Base-by-base conservation (phyloP, 2,888 invertebrate genomes). In the Melanchra persicariae region DNA sequence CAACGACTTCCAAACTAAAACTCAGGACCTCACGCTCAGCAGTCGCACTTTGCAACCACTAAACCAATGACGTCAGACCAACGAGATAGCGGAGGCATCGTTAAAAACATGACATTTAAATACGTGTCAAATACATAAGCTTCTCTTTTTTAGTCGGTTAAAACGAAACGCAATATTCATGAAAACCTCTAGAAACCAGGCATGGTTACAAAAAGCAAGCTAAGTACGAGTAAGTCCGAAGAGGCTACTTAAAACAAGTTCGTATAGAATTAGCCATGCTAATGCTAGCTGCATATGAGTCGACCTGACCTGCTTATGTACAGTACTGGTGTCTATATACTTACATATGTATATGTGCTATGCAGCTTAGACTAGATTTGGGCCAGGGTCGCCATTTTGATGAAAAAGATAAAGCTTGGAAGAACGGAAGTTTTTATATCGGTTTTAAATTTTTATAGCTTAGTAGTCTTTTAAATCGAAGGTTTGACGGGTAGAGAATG, bases 281-380 rank as follows among this genome's bases (percentile, higher is more conserved):
- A 77, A 77, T 79, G 62, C 15, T 22, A 37, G 58, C 34, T 22
- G 37, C 65, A 57, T 75, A 72, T 75, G 54, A 59, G 49, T n/a
- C 34, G 80, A 79, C 67, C 67, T 74, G 77, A 79, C 77, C 77
- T 67, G 58, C 62, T 79, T 77, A 79, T 74, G 80, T 74, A 51
- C 67, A 74, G 59, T 37, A 49, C 26, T 40, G 5, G 17, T 61
- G 1, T 60, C 26, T 70, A 52, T 67, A 43, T 19, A 49, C 40
- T 17, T 47, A 30, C 8, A 24, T 51, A 47, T 26, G 10, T 30
- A 9, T 54, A 40, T 55, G 45, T 59, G 22, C 34, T 34, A 22
- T 57, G 24, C n/a, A 69, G 70, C 7, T 49, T 37, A 47, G 40
- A 47, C 30, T 45, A 57, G 22, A 45, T 71, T 78, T 24, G 40